Evolutionary conservation across 1,140 invertebrate genomes (phyloP).

Genomic region (Tyrophagus putrescentiae): DNA sequence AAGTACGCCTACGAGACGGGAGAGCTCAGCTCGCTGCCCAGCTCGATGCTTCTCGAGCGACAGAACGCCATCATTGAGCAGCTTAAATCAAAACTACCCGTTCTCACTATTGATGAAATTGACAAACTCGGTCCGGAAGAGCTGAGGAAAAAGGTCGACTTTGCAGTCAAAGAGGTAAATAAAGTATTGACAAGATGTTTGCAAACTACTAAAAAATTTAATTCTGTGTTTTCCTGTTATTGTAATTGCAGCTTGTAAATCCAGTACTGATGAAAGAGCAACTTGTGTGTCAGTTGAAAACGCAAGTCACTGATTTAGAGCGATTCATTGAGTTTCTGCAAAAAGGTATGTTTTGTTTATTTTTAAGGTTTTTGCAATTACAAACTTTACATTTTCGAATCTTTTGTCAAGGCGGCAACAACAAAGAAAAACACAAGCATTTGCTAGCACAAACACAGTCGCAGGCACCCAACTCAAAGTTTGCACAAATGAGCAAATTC

Average conservation of each 20-base stretch:
- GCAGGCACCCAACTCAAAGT: not conserved
- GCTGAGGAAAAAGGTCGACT: conserved; percentile 58
- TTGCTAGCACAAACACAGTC: not conserved
- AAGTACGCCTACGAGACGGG: conserved; percentile 66
- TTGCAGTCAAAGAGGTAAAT: conserved; percentile 49
- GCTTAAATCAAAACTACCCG: conserved; percentile 54
- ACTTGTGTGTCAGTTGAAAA: conserved; percentile 81
- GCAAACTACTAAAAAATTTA: not conserved
- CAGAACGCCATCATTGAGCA: conserved; percentile 75
- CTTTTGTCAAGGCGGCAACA: not conserved
- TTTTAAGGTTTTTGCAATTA: not conserved
- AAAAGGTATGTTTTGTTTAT: conserved; percentile 25
- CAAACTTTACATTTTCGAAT: not conserved
- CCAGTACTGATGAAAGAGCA: conserved; percentile 91
- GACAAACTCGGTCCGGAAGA: conserved; percentile 56
- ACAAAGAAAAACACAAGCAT: not conserved
- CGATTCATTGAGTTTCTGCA: conserved; percentile 92
- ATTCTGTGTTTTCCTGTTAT: not conserved
- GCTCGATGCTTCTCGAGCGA: conserved; percentile 63
- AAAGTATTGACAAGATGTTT: not conserved
- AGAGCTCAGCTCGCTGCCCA: conserved; percentile 42
- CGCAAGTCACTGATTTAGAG: conserved; percentile 90
- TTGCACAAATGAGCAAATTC: not conserved
- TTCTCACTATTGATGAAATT: conserved; percentile 54
- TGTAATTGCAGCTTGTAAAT: conserved; percentile 60